Evolutionary conservation across 2,888 invertebrate genomes (phyloP).

Genomic region (Galerucella calmariensis): DNA sequence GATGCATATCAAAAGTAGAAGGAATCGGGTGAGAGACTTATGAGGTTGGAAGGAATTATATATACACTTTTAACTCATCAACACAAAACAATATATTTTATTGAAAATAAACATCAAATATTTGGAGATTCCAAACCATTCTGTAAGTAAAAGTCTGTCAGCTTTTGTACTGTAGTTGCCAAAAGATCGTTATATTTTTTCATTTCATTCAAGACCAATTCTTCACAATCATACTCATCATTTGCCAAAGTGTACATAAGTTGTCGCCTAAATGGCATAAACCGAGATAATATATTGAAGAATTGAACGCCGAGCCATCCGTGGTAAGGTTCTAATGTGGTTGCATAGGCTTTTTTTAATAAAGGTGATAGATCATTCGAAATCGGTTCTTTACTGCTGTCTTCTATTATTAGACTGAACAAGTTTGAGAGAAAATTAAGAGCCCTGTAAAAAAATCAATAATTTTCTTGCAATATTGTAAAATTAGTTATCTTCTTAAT

Average conservation of each 20-base stretch:
- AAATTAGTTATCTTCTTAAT: not conserved
- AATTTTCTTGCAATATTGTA: not conserved
- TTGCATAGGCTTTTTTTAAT: slow-evolving; percentile 75
- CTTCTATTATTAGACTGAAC: slow-evolving; percentile 69
- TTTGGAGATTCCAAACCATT: slow-evolving; percentile 67
- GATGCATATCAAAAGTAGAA: too few relatives aligned
- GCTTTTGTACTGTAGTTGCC: slow-evolving; percentile 69
- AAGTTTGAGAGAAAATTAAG: slow-evolving; percentile 72
- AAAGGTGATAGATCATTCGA: slow-evolving; percentile 72
- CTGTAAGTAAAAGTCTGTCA: slow-evolving; percentile 71
- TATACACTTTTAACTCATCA: too few relatives aligned
- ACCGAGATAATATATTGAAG: slow-evolving; percentile 68
- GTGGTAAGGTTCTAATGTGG: slow-evolving; percentile 78
- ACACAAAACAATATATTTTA: too few relatives aligned
- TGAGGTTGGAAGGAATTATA: too few relatives aligned
- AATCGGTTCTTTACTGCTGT: slow-evolving; percentile 62
- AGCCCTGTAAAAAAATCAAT: slow-evolving; percentile 66
- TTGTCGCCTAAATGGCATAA: slow-evolving; percentile 53
- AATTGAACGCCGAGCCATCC: slow-evolving; percentile 81
- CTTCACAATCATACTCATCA: slow-evolving; percentile 57
- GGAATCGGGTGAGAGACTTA: too few relatives aligned
- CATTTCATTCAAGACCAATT: slow-evolving; percentile 61
- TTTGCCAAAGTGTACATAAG: slow-evolving; percentile 52
- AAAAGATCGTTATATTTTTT: slow-evolving; percentile 68
- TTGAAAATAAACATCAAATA: not conserved